Conservation (phyloP, 2,797 vertebrate genomes). For the Clangula hyemalis region DNA sequence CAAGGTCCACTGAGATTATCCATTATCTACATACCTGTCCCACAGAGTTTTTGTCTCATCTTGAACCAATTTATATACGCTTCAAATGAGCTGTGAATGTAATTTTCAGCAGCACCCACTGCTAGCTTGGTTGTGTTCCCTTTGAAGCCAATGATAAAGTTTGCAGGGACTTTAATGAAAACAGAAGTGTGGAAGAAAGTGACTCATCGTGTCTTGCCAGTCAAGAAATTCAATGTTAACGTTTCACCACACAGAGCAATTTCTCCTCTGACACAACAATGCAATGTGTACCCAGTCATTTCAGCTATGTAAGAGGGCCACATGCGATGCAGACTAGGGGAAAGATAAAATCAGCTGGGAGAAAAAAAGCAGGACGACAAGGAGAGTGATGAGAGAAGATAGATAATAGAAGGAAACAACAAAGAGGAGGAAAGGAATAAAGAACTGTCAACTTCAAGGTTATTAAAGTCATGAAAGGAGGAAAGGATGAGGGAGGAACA, state of each 20-base stretch:
- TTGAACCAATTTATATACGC: background rate
- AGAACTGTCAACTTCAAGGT: background rate
- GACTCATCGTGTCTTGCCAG: background rate
- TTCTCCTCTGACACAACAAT: background rate
- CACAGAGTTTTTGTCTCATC: background rate
- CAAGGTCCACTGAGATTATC: background rate
- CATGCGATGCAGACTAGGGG: background rate
- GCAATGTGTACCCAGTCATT: background rate
- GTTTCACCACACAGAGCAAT: background rate
- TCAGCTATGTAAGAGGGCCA: background rate
- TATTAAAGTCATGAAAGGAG: constrained; percentile 2
- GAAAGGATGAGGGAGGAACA: background rate
- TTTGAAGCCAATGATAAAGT: constrained; percentile 1
- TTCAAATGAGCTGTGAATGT: background rate
- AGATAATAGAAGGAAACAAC: constrained; percentile 5
- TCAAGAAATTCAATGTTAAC: background rate
- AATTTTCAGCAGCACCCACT: background rate
- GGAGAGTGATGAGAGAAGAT: background rate
- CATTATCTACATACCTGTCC: background rate
- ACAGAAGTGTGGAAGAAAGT: background rate
- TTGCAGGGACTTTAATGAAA: background rate
- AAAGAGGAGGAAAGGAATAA: constrained; percentile 1
- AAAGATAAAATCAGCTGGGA: constrained; percentile 11
- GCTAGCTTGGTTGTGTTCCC: background rate
- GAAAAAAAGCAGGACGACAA: background rate